phyloP scores from a whole-genome alignment of 1,140 invertebrate genomes.

The Calosoma granatense region DNA sequence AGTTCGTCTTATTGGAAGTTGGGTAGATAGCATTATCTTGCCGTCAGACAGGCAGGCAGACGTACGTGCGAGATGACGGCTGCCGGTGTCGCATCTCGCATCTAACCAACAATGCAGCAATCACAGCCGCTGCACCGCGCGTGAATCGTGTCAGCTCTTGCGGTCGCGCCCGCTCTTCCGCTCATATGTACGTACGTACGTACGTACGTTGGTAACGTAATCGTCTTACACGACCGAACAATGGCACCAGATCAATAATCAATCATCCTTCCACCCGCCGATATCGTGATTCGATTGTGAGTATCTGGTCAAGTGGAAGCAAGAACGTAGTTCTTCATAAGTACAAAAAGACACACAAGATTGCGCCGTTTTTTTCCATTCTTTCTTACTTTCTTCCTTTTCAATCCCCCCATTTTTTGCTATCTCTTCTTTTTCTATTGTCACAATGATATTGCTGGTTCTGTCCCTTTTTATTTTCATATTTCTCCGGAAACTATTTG shows the following conservation, averaged over 20 bases:
- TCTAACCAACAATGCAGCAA: not conserved
- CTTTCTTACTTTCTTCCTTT: not conserved
- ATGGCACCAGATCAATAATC: constrained; percentile 5
- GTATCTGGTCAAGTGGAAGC: not conserved
- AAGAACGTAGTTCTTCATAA: not conserved
- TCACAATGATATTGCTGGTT: too few species aligned
- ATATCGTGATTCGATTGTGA: constrained; percentile 6
- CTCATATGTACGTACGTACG: too few species aligned
- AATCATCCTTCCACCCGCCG: not conserved
- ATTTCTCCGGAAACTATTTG: too few species aligned
- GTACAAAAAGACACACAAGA: not conserved
- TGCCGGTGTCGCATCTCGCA: not conserved
- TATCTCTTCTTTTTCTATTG: too few species aligned
- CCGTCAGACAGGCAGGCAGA: too few species aligned
- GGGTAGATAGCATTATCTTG: too few species aligned
- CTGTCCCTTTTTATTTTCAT: too few species aligned
- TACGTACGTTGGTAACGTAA: not conserved
- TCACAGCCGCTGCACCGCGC: not conserved
- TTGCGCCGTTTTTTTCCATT: not conserved
- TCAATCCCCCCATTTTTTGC: too few species aligned
- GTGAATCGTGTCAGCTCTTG: too few species aligned
- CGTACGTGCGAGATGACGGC: not conserved
- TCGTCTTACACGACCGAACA: constrained; percentile 1
- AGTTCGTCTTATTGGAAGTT: too few species aligned
- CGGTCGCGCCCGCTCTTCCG: not conserved